These are phyloP conservation scores for Brachirus orientalis DNA, from an alignment of 2,113 vertebrate genomes.

Conservation along the genomic window DNA sequence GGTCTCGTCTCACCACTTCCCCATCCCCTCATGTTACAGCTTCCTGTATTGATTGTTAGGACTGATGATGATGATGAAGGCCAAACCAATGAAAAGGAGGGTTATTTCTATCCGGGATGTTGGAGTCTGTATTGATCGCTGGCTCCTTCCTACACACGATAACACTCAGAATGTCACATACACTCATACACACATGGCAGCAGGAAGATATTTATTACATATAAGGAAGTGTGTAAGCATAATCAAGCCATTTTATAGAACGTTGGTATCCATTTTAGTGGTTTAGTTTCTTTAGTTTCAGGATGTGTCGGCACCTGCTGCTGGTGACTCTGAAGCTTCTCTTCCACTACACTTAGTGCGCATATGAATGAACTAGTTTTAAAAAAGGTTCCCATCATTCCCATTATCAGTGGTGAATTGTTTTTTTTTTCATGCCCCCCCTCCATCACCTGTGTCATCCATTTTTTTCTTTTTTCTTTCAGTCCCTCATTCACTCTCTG, in stretches of 20 bases:
- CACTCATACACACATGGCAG: slow-evolving; percentile 16
- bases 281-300: slow-evolving; percentile 6
- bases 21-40: slow-evolving; percentile 69
- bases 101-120: slow-evolving; percentile 79
- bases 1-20: slow-evolving; percentile 56
- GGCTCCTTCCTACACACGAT: slow-evolving; percentile 59
- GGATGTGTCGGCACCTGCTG: slow-evolving; percentile 15
- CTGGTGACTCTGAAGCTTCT: slow-evolving; percentile 15
- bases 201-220: slow-evolving; percentile 61
- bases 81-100: slow-evolving; percentile 72
- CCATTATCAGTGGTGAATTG: too few relatives aligned
- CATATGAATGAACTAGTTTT: too few relatives aligned
- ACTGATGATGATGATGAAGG: slow-evolving; percentile 43
- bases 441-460: too few relatives aligned
- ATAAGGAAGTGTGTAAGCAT: slow-evolving; percentile 33
- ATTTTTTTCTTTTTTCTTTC: too few relatives aligned
- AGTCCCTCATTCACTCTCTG: too few relatives aligned
- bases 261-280: slow-evolving; percentile 35
- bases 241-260: slow-evolving; percentile 25
- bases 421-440: too few relatives aligned
- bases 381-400: too few relatives aligned
- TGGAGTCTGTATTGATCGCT: slow-evolving; percentile 64
- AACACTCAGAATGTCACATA: slow-evolving; percentile 16
- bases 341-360: too few relatives aligned
- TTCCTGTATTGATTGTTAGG: slow-evolving; percentile 80